Percentiles rank a stretch among this genome's conserved stretches.
Evolutionary conservation across 1,140 invertebrate genomes (phyloP).

Genomic region (Bombus confusus): DNA sequence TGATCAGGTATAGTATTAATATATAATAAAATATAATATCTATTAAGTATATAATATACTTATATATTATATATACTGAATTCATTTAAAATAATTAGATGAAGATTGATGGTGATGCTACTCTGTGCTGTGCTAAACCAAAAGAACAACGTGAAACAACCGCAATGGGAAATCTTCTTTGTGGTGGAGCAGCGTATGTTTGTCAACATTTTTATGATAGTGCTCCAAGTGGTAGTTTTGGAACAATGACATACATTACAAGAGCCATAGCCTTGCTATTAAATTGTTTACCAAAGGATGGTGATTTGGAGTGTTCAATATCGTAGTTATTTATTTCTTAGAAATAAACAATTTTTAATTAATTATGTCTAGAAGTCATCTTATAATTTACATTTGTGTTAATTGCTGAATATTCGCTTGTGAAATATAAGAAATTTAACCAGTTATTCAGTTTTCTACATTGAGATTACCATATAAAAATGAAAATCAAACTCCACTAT

Average conservation of each 20-base stretch:
- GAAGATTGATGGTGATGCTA: slow-evolving; percentile 93
- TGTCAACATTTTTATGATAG: slow-evolving; percentile 99
- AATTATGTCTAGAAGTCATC: slow-evolving; percentile 10
- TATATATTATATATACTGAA: background rate
- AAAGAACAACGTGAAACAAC: slow-evolving; percentile 85
- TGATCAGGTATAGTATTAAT: slow-evolving; percentile 90
- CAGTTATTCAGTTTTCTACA: slow-evolving; percentile 1
- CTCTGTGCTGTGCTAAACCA: slow-evolving; percentile 93
- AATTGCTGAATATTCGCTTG: background rate
- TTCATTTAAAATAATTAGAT: slow-evolving; percentile 83
- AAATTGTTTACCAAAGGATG: slow-evolving; percentile 89
- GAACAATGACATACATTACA: slow-evolving; percentile 98
- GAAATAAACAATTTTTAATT: slow-evolving; percentile 28
- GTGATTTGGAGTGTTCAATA: slow-evolving; percentile 91
- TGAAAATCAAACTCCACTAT: background rate
- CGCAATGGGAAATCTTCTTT: slow-evolving; percentile 87
- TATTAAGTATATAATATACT: slow-evolving; percentile 7
- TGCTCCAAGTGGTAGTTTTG: slow-evolving; percentile 97
- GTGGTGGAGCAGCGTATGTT: slow-evolving; percentile 96
- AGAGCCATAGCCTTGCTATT: slow-evolving; percentile 90
- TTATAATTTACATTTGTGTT: background rate
- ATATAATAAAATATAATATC: background rate
- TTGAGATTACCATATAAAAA: background rate
- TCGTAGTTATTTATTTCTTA: slow-evolving; percentile 67
- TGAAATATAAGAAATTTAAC: background rate